A percentile compares a stretch with the other conserved stretches of the same genome.
Evolutionary conservation across 1,140 invertebrate species (phyloP).

Genomic region (Caenorhabditis remanei): DNA sequence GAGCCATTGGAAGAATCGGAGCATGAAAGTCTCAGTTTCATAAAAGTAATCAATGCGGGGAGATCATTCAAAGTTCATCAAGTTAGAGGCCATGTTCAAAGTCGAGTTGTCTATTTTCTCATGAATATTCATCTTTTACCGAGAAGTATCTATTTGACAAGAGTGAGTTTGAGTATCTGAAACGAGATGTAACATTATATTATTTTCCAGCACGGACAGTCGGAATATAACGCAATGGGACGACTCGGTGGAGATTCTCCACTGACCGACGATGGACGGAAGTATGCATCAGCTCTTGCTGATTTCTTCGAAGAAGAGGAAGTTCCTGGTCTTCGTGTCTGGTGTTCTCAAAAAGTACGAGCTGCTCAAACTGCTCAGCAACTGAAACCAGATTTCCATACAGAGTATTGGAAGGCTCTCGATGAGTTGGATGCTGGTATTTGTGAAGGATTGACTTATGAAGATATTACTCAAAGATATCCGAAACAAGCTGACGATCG

Average conservation of each 20-base stretch:
- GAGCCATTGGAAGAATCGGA: constrained; percentile 87
- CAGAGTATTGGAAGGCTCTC: constrained; percentile 94
- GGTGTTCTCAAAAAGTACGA: constrained; percentile 94
- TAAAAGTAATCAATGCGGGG: constrained; percentile 93
- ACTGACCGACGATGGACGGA: constrained; percentile 86
- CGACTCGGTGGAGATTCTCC: constrained; percentile 95
- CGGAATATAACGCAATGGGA: constrained; percentile 90
- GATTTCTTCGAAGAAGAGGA: constrained; percentile 84
- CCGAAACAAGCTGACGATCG: constrained; percentile 94
- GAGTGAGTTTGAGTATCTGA: constrained; percentile 81
- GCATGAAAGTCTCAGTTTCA: constrained; percentile 84
- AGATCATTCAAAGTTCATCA: constrained; percentile 80
- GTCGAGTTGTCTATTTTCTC: constrained; percentile 97
- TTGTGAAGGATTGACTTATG: constrained; percentile 99
- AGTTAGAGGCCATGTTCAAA: constrained; percentile 89
- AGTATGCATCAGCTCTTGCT: constrained; percentile 87
- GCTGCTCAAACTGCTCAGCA: constrained; percentile 93
- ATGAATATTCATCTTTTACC: constrained; percentile 99
- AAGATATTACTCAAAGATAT: constrained; percentile 91
- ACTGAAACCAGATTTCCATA: constrained; percentile 87
- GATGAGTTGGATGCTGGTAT: constrained; percentile 99
- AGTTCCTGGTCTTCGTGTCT: constrained; percentile 87
- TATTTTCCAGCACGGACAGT: constrained; percentile 89
- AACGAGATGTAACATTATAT: not conserved
- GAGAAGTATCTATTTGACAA: constrained; percentile 88